Evolutionary conservation across 2,113 vertebrate species (phyloP).

Genomic region (Ochotona curzoniae): DNA sequence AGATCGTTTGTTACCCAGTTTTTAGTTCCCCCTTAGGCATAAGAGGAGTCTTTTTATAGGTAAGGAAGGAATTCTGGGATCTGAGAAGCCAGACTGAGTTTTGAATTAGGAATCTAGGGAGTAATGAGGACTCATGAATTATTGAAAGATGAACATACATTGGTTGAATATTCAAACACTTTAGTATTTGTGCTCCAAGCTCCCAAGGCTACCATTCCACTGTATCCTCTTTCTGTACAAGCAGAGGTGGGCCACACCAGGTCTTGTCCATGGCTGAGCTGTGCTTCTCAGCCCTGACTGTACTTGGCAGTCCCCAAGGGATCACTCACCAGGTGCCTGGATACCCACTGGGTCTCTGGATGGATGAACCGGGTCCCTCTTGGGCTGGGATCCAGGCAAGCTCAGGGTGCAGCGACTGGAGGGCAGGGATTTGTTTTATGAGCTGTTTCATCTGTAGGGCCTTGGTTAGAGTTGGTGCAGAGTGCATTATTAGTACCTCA

Average conservation of each 20-base stretch:
- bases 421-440: background rate
- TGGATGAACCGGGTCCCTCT: background rate
- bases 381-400: background rate
- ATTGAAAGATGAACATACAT: constrained; percentile 33
- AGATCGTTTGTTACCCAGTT: background rate
- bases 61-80: background rate
- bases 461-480: background rate
- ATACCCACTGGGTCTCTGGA: background rate
- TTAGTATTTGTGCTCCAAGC: constrained; percentile 39
- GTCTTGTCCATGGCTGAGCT: rapidly evolving
- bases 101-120: constrained; percentile 22
- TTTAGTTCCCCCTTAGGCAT: background rate
- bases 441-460: background rate
- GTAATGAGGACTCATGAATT: background rate
- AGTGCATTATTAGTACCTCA: background rate
- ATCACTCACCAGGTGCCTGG: background rate
- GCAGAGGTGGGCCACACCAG: background rate
- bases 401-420: background rate
- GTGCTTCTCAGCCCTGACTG: background rate
- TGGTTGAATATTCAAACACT: constrained; percentile 61
- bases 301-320: background rate
- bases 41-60: background rate
- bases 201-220: background rate
- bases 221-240: background rate
- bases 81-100: background rate